A percentile compares a stretch with the other conserved stretches of the same genome.
phyloP scores from a whole-genome alignment of 2,888 invertebrate species.

The Pyrrhosoma nymphula region DNA sequence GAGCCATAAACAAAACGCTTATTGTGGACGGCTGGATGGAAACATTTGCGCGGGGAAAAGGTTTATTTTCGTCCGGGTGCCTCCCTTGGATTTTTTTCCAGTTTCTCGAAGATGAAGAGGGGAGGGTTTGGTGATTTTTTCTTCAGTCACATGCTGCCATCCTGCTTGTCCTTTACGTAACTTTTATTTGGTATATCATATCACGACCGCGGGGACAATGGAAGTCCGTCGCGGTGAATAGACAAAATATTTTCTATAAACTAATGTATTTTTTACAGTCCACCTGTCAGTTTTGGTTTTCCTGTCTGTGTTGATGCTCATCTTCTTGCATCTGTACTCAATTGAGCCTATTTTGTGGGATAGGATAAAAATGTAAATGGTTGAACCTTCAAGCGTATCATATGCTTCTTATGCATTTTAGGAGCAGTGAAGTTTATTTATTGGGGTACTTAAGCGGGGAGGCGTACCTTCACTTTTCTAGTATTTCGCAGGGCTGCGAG shows the following conservation, averaged over 20 bases:
- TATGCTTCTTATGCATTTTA: too few species aligned
- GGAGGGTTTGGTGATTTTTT: neutral
- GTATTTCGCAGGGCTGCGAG: too few species aligned
- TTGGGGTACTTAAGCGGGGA: too few species aligned
- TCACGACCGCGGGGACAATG: neutral
- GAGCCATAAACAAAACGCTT: neutral
- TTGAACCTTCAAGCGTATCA: too few species aligned
- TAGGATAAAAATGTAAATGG: too few species aligned
- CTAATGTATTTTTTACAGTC: too few species aligned
- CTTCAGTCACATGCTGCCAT: neutral
- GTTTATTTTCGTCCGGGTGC: neutral
- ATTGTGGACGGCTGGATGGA: slow-evolving; percentile 8
- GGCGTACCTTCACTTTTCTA: too few species aligned
- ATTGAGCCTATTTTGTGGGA: too few species aligned
- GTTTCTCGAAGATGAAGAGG: neutral
- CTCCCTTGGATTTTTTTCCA: neutral
- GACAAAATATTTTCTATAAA: neutral
- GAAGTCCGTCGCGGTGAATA: neutral
- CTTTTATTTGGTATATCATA: neutral
- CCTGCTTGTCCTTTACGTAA: neutral
- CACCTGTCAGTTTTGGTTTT: too few species aligned
- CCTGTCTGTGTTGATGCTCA: too few species aligned
- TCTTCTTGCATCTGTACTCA: too few species aligned
- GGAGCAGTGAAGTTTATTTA: too few species aligned
- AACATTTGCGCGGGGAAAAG: neutral